Base-by-base conservation (phyloP, 2,797 vertebrate genomes). In the Mallotus villosus region DNA sequence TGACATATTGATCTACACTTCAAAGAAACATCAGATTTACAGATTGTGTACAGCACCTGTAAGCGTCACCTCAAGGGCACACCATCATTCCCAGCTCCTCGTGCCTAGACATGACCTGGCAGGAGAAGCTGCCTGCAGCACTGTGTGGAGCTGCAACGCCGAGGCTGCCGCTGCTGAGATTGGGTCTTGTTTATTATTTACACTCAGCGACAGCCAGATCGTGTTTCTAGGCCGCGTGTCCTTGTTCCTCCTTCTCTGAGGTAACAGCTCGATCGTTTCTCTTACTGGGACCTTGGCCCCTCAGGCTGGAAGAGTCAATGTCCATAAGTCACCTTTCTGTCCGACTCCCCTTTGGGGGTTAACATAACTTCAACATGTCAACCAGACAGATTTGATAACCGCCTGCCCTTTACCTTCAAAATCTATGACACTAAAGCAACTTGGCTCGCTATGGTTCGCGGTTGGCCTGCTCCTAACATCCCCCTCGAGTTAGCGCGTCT, bases 101-200 rank as follows among this genome's bases (percentile, higher is more conserved):
- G 46, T 78, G 80, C 80, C 60, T 71, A 74, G 74, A 81, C 80
- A 69, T n/a, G 14, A 65, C 53, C 53, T 37, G 61, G 68, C 46
- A 46, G 57, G 62, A 51, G 49, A 22, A 71, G 63, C 80, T 22
- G 68, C 11, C 80, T 22, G 68, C 11, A 6, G 41, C 22, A 22
- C 32, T 60, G 68, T 32, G 68, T 3, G 27, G 58, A 66, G n/a
- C 67, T n/a, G 29, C 61, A 57, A 62, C 6, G 12, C 67, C 80
- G 59, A 46, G 14, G 60, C 8, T 59, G 21, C n/a, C 12, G 4
- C 74, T 0, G 22, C 73, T 4, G 70, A 85, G 80, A 85, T 86
- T 86, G 82, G 83, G 75, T 85, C 88, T 83, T 88, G 78, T 93
- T 89, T 85, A 93, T 93, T 92, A 92, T 92, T 92, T 91, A 92